These are phyloP conservation scores for Vulpes vulpes DNA, from an alignment of 2,113 vertebrate genomes.

Conservation along the genomic window DNA sequence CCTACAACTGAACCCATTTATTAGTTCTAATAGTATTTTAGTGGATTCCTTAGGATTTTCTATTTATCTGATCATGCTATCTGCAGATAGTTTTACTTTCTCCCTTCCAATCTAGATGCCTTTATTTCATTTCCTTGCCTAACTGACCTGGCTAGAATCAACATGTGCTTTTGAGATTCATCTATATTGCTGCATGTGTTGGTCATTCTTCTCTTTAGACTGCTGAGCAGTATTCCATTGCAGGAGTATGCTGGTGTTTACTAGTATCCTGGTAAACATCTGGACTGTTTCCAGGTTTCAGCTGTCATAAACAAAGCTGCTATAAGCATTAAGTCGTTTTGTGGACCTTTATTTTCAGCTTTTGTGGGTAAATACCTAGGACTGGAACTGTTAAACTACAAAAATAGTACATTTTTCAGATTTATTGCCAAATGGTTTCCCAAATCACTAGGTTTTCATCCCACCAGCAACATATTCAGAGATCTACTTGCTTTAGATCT, in stretches of 20 bases:
- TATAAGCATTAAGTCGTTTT: not conserved
- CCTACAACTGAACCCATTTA: not conserved
- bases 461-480: not conserved
- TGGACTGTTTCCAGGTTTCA: not conserved
- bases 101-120: not conserved
- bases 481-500: not conserved
- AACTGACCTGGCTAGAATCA: not conserved
- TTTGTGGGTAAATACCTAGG: not conserved
- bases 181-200: accelerated
- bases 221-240: accelerated
- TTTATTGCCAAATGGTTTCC: not conserved
- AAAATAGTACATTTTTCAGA: not conserved
- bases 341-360: not conserved
- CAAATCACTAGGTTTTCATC: not conserved
- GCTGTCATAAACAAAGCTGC: not conserved
- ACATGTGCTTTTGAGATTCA: not conserved
- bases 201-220: not conserved
- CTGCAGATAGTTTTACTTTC: not conserved
- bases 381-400: not conserved
- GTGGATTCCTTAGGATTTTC: not conserved
- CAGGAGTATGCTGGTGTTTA: not conserved
- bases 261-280: not conserved
- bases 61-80: no score
- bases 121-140: not conserved
- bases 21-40: not conserved